Percentiles rank a stretch among this genome's conserved stretches.
Conservation (phyloP, 2,888 invertebrate genomes). For the Lapara coniferarum region DNA sequence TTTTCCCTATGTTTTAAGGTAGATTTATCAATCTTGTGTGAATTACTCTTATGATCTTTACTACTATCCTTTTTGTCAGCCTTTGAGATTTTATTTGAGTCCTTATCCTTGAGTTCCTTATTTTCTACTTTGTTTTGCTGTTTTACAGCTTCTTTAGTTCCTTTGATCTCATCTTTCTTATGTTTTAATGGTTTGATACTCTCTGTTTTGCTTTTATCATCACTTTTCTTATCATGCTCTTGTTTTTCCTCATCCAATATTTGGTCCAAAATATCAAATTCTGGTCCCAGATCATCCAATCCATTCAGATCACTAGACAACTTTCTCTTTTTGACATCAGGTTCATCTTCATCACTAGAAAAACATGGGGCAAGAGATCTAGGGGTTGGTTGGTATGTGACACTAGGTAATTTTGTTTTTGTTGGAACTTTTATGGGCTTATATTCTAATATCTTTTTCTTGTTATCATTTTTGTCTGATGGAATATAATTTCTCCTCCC, state of each 20-base stretch:
- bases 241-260: slow-evolving; percentile 77
- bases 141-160: slow-evolving; percentile 29
- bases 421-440: slow-evolving; percentile 67
- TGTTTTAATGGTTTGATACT: slow-evolving; percentile 33
- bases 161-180: slow-evolving; percentile 33
- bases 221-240: slow-evolving; percentile 31
- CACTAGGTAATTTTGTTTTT: slow-evolving; percentile 55
- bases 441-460: slow-evolving; percentile 75
- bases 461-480: slow-evolving; percentile 67
- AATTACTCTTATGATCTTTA: slow-evolving; percentile 49
- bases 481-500: slow-evolving; percentile 72
- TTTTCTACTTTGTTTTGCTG: slow-evolving; percentile 27
- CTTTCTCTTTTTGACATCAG: slow-evolving; percentile 67
- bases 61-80: slow-evolving; percentile 44
- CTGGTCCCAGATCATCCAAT: slow-evolving; percentile 75
- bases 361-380: slow-evolving; percentile 73
- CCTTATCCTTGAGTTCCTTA: slow-evolving; percentile 40
- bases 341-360: slow-evolving; percentile 81
- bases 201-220: slow-evolving; percentile 42
- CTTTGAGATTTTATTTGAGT: slow-evolving; percentile 39
- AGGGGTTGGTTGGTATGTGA: slow-evolving; percentile 78
- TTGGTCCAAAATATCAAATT: slow-evolving; percentile 80
- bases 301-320: slow-evolving; percentile 69
- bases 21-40: slow-evolving; percentile 51
- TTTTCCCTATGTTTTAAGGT: slow-evolving; percentile 50